A percentile compares a stretch with the other conserved stretches of the same genome.
Evolutionary conservation across 2,113 vertebrate genomes (phyloP).

Genomic region (Perca schrenkii): DNA sequence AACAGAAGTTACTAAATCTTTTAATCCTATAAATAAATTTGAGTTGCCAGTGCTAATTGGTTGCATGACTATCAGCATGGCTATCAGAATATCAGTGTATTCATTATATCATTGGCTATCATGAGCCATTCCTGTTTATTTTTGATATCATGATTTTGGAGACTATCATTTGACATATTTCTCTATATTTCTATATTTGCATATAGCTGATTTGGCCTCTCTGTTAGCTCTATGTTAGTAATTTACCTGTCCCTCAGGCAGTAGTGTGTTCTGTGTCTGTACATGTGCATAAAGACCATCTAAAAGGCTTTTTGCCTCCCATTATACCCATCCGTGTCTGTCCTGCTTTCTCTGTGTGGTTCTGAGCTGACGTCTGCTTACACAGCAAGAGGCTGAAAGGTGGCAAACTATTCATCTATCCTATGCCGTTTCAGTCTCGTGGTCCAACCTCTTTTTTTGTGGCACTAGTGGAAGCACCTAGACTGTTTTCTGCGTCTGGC

Average conservation of each 20-base stretch:
- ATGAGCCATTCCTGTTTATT: background rate
- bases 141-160: background rate
- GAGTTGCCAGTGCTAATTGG: background rate
- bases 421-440: constrained; percentile 5
- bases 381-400: constrained; percentile 41
- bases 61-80: background rate
- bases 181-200: background rate
- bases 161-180: background rate
- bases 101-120: background rate
- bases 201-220: background rate
- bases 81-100: background rate
- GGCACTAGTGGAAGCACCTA: constrained; percentile 9
- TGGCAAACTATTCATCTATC: constrained; percentile 19
- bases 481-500: constrained; percentile 26
- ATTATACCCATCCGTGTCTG: background rate
- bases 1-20: background rate
- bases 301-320: background rate
- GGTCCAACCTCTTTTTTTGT: background rate
- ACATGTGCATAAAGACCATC: background rate
- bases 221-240: background rate
- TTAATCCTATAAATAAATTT: background rate
- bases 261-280: constrained; percentile 16
- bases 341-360: constrained; percentile 14
- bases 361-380: constrained; percentile 39
- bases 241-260: constrained; percentile 5